Base-by-base conservation (phyloP, 2,888 invertebrate species). In the Aelia acuminata region DNA sequence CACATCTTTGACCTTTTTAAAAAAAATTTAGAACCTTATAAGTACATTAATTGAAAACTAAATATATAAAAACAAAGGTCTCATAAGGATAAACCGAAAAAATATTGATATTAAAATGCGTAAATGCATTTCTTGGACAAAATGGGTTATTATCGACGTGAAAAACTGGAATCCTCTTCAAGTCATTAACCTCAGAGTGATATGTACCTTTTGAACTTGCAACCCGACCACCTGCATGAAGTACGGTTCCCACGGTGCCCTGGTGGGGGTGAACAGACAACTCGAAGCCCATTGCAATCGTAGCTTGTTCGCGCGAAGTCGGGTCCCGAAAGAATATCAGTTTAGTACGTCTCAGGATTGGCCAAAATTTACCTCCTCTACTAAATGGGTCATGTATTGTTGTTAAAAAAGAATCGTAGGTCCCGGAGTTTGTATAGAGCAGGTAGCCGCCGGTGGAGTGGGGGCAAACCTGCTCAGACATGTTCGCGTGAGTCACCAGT, bases 401-500 rank as follows among this genome's bases (percentile, higher is more conserved):
- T 35, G 63, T 70, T 70, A 35, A 11, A n/a, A 3, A 4, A 70
- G 18, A 70, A 80, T n/a, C 8, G 43, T 3, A 3, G 80, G 80
- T 0, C 43, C n/a, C 35, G 10, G 2, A 47, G 22, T 22, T 80
- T n/a, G 80, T 47, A 80, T n/a, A 5, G 43, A 47, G 43, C 80
- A 80, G 80, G 80, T 80, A 80, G 22, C 43, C 2, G 15, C 22
- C 22, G n/a, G 43, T n/a, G 80, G 7, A 11, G 80, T 80, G 80
- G 80, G 80, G 80, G 43, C 43, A 7, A 47, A 80, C 80, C 39
- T 80, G 80, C 35, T n/a, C 11, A 39, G 80, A 80, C 80, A n/a
- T 80, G 80, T 47, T n/a, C 80, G n/a, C 4, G n/a, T 80, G 80
- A 43, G 80, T 80, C 80, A 80, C 39, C 75, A 75, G 75, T 80